A percentile compares a stretch with the other conserved stretches of the same genome.
These are phyloP conservation scores for Prunella strophiata DNA, from an alignment of 2,797 vertebrate species.

Conservation along the genomic window DNA sequence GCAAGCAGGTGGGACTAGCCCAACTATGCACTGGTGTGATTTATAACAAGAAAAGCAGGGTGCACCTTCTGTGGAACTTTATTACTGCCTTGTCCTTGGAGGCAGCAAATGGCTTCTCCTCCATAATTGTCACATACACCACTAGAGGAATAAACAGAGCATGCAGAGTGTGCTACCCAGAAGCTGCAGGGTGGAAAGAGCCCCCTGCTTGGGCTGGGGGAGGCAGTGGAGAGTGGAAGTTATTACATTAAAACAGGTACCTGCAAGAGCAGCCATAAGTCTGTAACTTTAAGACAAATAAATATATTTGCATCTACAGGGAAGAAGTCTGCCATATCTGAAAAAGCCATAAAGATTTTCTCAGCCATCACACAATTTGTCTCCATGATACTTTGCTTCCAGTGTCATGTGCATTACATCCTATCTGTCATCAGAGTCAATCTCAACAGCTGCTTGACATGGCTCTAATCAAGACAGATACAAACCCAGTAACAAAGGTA, in stretches of 20 bases:
- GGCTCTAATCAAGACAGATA: slow-evolving; percentile 49
- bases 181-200: not conserved
- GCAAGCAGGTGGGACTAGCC: not conserved
- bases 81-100: slow-evolving; percentile 14
- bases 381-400: slow-evolving; percentile 26
- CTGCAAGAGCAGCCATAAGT: not conserved
- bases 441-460: not conserved
- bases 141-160: not conserved
- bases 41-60: not conserved
- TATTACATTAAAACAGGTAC: not conserved
- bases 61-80: slow-evolving; percentile 15
- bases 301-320: not conserved
- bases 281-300: slow-evolving; percentile 18
- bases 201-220: not conserved
- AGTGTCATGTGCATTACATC: not conserved
- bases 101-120: not conserved
- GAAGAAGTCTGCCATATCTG: slow-evolving; percentile 14
- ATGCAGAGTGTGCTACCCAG: not conserved
- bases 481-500: slow-evolving; percentile 22
- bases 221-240: not conserved
- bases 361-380: slow-evolving; percentile 13
- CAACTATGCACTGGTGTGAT: not conserved
- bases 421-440: not conserved
- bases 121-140: not conserved
- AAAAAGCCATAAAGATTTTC: slow-evolving; percentile 31